Evolutionary conservation across 1,140 invertebrate genomes (phyloP), one percentile per base, ranked within the genome.

Genomic region (Drosophila nannoptera): DNA sequence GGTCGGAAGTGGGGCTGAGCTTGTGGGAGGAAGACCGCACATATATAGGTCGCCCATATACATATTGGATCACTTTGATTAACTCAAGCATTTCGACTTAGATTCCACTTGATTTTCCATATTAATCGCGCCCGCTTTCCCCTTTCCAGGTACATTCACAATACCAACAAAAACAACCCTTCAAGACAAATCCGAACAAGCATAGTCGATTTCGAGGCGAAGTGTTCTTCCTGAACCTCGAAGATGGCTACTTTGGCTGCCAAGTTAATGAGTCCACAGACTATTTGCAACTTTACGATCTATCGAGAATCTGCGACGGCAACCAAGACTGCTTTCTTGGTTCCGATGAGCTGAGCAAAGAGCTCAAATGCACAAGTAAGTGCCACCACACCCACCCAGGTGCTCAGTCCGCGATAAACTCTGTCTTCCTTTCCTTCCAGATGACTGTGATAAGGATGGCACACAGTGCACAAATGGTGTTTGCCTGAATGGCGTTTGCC

Each of bases 191-290:
- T 84, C 66, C 80, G 55, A 89, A 65, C 58, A 73, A 84, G 73
- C 78, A 83, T 76, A 93, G 84, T 92, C 93, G 94, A 90, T 93
- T 93, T 92, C 95, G 94, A 92, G 92, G 94, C 91, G 96, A 98
- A 93, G 94, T 98, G 90, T 98, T 98, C 92, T 97, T 98, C 92
- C 92, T 98, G 90, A 97, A 98, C 91, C 93, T 98, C 90, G 97
- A 98, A 92, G 96, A 98, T 92, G 97, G 97, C 78, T 98, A 97
- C 91, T 98, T 98, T 91, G 97, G 96, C 72, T 98, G 97, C 91
- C 97, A 98, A 93, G 96, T 98, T 65, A 98, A 98, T 92, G 96
- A 96, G 91, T 97, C 96, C 59, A 96, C 94, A 78, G 96, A 98
- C 90, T 94, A 98, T 83, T 92, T 98, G 88, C 96, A 98, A 92